Evolutionary conservation across 2,888 invertebrate genomes (phyloP).

Genomic region (Reticulitermes lucifugus): DNA sequence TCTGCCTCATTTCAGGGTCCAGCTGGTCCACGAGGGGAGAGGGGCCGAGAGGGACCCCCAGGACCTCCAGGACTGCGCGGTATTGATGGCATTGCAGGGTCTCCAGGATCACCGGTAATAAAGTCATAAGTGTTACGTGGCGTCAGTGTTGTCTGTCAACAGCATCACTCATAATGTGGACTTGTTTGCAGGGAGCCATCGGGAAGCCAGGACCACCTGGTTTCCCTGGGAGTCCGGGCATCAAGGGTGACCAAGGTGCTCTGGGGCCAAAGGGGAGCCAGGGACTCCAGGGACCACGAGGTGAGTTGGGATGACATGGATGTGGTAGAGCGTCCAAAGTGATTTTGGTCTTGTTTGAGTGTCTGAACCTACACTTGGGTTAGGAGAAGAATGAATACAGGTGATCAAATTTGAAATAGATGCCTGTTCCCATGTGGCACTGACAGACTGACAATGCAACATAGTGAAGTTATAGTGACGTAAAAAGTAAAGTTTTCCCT

Average conservation of each 20-base stretch:
- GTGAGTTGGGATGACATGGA: constrained; percentile 57
- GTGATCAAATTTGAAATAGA: no score
- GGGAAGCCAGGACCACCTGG: constrained; percentile 90
- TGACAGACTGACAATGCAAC: no score
- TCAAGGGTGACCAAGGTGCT: constrained; percentile 83
- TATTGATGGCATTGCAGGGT: constrained; percentile 81
- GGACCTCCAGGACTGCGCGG: constrained; percentile 84
- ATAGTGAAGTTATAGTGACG: no score
- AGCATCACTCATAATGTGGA: neutral
- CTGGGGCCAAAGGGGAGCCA: constrained; percentile 83
- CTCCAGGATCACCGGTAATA: constrained; percentile 79
- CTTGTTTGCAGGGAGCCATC: constrained; percentile 71
- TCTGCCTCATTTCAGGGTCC: constrained; percentile 72
- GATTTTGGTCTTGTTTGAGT: no score
- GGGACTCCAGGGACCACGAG: constrained; percentile 84
- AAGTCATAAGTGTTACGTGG: neutral
- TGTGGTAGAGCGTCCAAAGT: neutral
- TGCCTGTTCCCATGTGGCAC: no score
- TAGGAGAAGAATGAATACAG: no score
- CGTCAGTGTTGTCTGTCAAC: neutral
- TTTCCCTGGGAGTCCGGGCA: constrained; percentile 83
- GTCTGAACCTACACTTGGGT: no score
- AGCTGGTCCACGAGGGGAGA: constrained; percentile 83
- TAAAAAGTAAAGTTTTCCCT: no score
- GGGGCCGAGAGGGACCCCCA: constrained; percentile 85